phyloP scores from a whole-genome alignment of 2,797 vertebrate species.

The Poecilia velifera region DNA sequence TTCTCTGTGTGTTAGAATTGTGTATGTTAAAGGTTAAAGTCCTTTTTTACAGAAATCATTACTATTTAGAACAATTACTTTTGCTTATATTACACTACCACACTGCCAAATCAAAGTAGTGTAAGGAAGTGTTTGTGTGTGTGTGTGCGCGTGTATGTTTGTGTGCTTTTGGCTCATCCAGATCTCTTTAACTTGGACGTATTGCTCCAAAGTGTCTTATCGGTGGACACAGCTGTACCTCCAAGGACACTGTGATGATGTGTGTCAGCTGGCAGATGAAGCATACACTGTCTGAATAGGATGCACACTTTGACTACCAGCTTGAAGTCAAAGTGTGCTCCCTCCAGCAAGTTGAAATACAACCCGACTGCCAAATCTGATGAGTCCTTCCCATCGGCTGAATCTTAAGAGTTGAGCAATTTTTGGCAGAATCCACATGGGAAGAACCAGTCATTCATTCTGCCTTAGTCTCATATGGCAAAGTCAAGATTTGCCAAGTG shows the following conservation, averaged over 20 bases:
- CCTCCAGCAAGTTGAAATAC: slow-evolving; percentile 50
- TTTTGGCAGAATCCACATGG: slow-evolving; percentile 4
- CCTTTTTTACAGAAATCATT: background rate
- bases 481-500: slow-evolving; percentile 18
- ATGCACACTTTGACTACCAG: slow-evolving; percentile 37
- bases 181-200: slow-evolving; percentile 53
- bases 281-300: slow-evolving; percentile 34
- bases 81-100: background rate
- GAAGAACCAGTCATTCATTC: background rate
- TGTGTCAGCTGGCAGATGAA: slow-evolving; percentile 35
- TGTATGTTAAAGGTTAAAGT: background rate
- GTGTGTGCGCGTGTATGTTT: background rate
- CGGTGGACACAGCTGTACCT: slow-evolving; percentile 62
- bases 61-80: background rate
- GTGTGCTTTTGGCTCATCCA: slow-evolving; percentile 15
- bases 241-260: slow-evolving; percentile 46
- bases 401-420: slow-evolving; percentile 26
- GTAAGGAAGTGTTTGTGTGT: slow-evolving; percentile 2
- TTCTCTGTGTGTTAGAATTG: background rate
- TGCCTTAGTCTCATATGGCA: slow-evolving; percentile 23
- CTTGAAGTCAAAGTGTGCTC: slow-evolving; percentile 23
- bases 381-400: slow-evolving; percentile 19
- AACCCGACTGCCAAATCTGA: slow-evolving; percentile 33
- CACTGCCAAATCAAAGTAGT: slow-evolving; percentile 5
- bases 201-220: slow-evolving; percentile 62